These are phyloP conservation scores for Rhagonycha lutea DNA, from an alignment of 2,888 invertebrate genomes.

Conservation along the genomic window DNA sequence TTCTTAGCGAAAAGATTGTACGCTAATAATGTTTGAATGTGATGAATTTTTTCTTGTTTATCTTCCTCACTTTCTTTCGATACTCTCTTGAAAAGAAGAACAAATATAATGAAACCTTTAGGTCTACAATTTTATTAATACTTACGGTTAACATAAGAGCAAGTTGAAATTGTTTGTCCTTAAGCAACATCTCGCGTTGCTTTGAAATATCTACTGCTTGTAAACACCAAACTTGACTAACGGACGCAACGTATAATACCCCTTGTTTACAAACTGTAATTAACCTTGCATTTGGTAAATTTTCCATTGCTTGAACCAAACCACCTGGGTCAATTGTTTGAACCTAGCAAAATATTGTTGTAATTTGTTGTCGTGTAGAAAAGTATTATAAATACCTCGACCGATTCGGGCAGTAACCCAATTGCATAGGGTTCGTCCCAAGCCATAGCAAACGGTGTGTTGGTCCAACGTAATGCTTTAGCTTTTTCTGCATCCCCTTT, in stretches of 20 bases:
- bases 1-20: conserved; percentile 89
- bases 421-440: conserved; percentile 94
- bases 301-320: conserved; percentile 35
- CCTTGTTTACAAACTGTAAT: conserved; percentile 78
- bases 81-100: conserved; percentile 66
- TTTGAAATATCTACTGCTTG: conserved; percentile 77
- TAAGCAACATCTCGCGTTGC: conserved; percentile 83
- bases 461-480: conserved; percentile 79
- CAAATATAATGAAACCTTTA: conserved; percentile 3
- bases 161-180: conserved; percentile 91
- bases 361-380: neutral
- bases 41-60: conserved; percentile 77
- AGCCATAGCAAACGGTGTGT: conserved; percentile 74
- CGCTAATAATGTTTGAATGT: conserved; percentile 90
- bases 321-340: conserved; percentile 81
- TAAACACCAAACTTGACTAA: conserved; percentile 88
- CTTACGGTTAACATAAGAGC: conserved; percentile 88
- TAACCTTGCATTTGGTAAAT: conserved; percentile 61
- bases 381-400: conserved; percentile 60
- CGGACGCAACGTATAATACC: conserved; percentile 83
- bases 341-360: conserved; percentile 53
- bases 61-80: conserved; percentile 81
- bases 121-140: conserved; percentile 32
- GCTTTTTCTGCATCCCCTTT: conserved; percentile 70
- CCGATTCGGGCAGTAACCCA: conserved; percentile 78